These are phyloP conservation scores for Microhierax caerulescens DNA, from an alignment of 2,797 vertebrate genomes.

Conservation along the genomic window DNA sequence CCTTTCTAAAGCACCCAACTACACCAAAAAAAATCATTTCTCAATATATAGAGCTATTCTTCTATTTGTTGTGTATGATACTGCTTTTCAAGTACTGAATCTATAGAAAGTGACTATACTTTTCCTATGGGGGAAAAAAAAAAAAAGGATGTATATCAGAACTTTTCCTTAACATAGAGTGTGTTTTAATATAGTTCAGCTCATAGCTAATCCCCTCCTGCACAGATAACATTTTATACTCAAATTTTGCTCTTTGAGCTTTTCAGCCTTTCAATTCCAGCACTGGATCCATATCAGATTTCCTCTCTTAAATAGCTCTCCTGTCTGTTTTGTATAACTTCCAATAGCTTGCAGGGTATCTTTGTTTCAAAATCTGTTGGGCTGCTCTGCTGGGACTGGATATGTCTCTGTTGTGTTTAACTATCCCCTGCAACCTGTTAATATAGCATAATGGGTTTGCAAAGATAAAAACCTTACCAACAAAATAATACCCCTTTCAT, in stretches of 20 bases:
- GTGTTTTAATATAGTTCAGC: constrained; percentile 56
- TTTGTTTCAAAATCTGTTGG: constrained; percentile 38
- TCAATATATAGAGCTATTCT: neutral
- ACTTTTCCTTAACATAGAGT: neutral
- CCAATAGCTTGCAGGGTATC: constrained; percentile 27
- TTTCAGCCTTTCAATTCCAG: constrained; percentile 53
- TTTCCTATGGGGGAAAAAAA: neutral
- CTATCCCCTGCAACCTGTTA: constrained; percentile 63
- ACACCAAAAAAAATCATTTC: neutral
- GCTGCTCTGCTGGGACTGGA: constrained; percentile 10
- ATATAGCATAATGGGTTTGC: constrained; percentile 36
- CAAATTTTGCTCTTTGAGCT: constrained; percentile 58
- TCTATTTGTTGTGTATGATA: neutral
- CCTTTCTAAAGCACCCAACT: neutral
- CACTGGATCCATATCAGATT: constrained; percentile 47
- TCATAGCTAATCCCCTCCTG: constrained; percentile 57
- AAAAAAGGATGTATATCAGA: neutral
- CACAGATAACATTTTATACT: constrained; percentile 64
- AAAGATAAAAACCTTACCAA: constrained; percentile 50
- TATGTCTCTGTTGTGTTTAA: constrained; percentile 50
- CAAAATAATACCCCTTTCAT: constrained; percentile 45
- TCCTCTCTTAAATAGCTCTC: constrained; percentile 48
- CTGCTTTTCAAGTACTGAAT: neutral
- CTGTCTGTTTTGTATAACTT: constrained; percentile 69
- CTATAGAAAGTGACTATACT: neutral